Evolutionary conservation across 2,113 vertebrate species (phyloP), one percentile per base, ranked within the genome.

Genomic region (Picathartes gymnocephalus): DNA sequence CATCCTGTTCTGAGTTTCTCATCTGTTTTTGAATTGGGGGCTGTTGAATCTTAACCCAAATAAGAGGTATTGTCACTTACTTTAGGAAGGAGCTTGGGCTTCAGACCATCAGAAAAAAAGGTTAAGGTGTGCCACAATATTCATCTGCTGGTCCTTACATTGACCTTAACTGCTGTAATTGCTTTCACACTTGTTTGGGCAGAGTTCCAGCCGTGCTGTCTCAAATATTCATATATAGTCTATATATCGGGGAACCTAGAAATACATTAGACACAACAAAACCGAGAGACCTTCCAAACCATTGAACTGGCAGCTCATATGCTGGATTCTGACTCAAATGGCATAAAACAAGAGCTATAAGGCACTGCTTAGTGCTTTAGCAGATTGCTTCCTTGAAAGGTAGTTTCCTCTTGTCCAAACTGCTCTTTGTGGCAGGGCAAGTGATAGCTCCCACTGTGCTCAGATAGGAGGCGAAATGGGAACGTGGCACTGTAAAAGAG

Each of bases 41-140:
- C 57, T 58, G 14, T 31, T 78, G 11, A 72, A 47, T 50, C 11
- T 81, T 81, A 79, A 72, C 62, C 13, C 4, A 1, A 64, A 25
- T 20, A 15, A 60, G 21, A 45, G 4, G 2, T 76, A 21, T 0
- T 0, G 1, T 42, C 15, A 7, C 47, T 56, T 64, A 39, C 15
- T 9, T 79, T 62, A 44, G 61, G 60, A 61, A 51, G 42, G 6
- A 92, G 13, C 4, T 73, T 51, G 60, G 7, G 4, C 47, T 95
- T 72, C 54, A 78, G 39, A 56, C 21, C 10, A 40, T 24, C 4
- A 64, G n/a, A 47, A 70, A 28, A 57, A 74, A 51, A 68, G 27
- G 19, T 51, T 39, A 78, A 33, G 16, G 4, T 66, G 42, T 61
- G 23, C 14, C 22, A 24, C 11, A 18, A 6, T 54, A 21, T 53